A percentile compares a stretch with the other conserved stretches of the same genome.
Conservation (phyloP, 2,797 vertebrate species). For the Morus bassanus region DNA sequence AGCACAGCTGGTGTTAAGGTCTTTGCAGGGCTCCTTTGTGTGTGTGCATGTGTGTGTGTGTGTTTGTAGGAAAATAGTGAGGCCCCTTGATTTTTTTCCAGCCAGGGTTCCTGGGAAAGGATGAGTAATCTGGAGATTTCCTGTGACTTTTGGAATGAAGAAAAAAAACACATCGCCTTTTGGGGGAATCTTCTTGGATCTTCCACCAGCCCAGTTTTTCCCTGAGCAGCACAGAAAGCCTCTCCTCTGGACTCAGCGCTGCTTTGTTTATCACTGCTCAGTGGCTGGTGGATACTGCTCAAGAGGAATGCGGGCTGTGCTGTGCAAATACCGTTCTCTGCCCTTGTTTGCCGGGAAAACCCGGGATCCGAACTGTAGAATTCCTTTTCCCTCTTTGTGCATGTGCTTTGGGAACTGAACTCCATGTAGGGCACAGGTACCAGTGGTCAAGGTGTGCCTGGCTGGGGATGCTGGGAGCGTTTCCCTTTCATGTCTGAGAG, state of each 20-base stretch:
- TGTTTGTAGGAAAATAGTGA: slow-evolving; percentile 43
- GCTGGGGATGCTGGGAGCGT: not conserved
- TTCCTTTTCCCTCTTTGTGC: not conserved
- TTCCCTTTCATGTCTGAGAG: not conserved
- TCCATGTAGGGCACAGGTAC: fast-evolving
- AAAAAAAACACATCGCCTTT: not conserved
- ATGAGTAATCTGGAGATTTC: slow-evolving; percentile 60
- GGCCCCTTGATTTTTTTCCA: slow-evolving; percentile 50
- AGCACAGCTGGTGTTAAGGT: slow-evolving; percentile 60
- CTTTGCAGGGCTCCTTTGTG: slow-evolving; percentile 53
- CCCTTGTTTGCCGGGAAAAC: not conserved
- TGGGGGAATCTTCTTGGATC: not conserved
- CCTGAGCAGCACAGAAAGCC: not conserved
- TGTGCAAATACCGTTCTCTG: not conserved
- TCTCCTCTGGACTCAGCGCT: not conserved
- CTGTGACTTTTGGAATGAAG: slow-evolving; percentile 39
- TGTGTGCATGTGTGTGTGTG: not conserved
- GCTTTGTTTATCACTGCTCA: not conserved
- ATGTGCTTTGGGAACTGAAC: not conserved
- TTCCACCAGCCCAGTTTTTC: not conserved
- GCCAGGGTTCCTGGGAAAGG: slow-evolving; percentile 59
- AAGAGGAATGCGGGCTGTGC: not conserved
- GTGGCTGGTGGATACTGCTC: not conserved
- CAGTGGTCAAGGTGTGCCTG: not conserved
- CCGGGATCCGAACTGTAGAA: fast-evolving